Percentiles rank a stretch among this genome's conserved stretches.
phyloP scores from a whole-genome alignment of 2,888 invertebrate species.

The Frankliniella fusca region DNA sequence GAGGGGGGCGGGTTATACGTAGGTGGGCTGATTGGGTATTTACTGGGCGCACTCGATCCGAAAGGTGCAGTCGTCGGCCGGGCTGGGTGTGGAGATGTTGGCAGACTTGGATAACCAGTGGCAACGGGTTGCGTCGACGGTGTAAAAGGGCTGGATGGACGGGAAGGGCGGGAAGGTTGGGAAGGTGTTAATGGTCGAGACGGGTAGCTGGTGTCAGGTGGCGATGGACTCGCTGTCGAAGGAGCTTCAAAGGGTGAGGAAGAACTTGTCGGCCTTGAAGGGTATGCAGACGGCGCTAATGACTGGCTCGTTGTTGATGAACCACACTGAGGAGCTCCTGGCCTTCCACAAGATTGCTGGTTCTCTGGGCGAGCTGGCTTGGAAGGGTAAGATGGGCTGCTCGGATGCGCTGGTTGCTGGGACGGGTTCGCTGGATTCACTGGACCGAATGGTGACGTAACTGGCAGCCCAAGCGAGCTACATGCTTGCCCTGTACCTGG shows the following conservation, averaged over 20 bases:
- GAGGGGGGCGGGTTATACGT: not conserved
- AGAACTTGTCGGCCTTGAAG: not conserved
- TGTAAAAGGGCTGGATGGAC: too few species aligned
- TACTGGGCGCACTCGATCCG: not conserved
- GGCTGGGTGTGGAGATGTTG: too few species aligned
- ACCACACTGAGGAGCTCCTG: not conserved
- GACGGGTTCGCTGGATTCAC: conserved; percentile 34
- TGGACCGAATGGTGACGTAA: not conserved
- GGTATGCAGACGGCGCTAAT: not conserved
- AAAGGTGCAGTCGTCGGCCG: too few species aligned
- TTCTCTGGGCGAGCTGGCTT: conserved; percentile 36
- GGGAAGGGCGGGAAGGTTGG: not conserved
- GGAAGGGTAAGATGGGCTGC: conserved; percentile 39
- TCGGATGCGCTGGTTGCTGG: conserved; percentile 36
- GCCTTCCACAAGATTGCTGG: not conserved
- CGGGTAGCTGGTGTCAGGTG: not conserved
- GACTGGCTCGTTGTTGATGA: not conserved
- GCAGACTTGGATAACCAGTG: too few species aligned
- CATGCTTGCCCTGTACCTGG: conserved; percentile 30
- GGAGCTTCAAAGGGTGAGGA: not conserved
- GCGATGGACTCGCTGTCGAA: not conserved
- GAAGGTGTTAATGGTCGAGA: not conserved
- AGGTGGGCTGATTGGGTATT: not conserved
- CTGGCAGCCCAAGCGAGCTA: not conserved
- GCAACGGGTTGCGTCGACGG: too few species aligned